Conservation (phyloP, 2,888 invertebrate genomes). For the Petrophora chlorosata region DNA sequence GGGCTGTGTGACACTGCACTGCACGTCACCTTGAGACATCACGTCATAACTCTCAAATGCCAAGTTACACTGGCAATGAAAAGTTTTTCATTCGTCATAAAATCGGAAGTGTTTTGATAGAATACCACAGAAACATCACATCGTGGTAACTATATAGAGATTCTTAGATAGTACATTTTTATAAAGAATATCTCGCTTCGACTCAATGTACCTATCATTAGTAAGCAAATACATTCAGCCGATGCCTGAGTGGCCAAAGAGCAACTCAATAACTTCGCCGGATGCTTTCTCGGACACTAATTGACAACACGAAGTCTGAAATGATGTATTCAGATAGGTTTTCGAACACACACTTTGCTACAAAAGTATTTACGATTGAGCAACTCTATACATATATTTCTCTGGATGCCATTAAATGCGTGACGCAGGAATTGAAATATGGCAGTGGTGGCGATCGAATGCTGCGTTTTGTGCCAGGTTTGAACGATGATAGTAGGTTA, state of each 20-base stretch:
- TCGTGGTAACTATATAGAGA: too few species aligned
- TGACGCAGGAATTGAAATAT: conserved; percentile 74
- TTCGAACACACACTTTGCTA: conserved; percentile 42
- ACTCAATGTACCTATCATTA: too few species aligned
- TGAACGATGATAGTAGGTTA: conserved; percentile 19
- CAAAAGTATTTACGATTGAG: conserved; percentile 54
- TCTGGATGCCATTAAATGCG: conserved; percentile 65
- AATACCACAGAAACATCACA: too few species aligned
- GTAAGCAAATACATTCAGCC: not conserved
- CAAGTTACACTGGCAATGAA: too few species aligned
- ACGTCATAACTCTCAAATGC: too few species aligned
- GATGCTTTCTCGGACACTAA: conserved; percentile 28
- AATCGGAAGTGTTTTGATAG: too few species aligned
- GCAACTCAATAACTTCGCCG: conserved; percentile 3
- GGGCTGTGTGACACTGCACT: too few species aligned
- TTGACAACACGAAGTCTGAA: conserved; percentile 56
- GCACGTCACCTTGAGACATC: too few species aligned
- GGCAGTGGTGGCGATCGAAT: conserved; percentile 42
- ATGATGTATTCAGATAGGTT: conserved; percentile 49
- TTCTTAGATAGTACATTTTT: too few species aligned
- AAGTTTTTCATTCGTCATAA: too few species aligned
- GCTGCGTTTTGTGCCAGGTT: conserved; percentile 47
- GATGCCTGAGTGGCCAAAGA: conserved; percentile 1
- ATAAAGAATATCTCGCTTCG: too few species aligned
- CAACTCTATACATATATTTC: conserved; percentile 52